Evolutionary conservation across 2,888 invertebrate genomes (phyloP), one percentile per base, ranked within the genome.

Genomic region (Cosmia trapezina): DNA sequence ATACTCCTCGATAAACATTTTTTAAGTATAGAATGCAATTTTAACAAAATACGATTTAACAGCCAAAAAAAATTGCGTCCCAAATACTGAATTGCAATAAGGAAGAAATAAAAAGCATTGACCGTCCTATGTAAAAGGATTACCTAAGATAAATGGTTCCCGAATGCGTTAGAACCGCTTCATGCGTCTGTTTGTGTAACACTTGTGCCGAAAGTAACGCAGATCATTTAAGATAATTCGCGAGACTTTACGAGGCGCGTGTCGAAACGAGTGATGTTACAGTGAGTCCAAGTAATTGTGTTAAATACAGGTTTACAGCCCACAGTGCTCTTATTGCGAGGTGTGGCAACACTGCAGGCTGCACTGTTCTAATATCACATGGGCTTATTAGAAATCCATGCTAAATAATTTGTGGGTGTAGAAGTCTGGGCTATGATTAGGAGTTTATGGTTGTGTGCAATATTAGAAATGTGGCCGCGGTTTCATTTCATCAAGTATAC

Each of bases 61-160:
- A 62, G 33, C 8, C 5, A 63, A 63, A n/a, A n/a, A 6, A 17
- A 37, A 14, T 14, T 14, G 14, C 9, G 14, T n/a, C 5, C 33
- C 9, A 33, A 63, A 63, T 19, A 33, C 9, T n/a, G 33, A 37
- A 63, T n/a, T 37, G n/a, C 51, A 60, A 70, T 33, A 41, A 53
- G 47, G 70, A 78, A 60, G 14, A 53, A 70, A 60, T 49, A 54
- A 78, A 59, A 60, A 47, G 2, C n/a, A 28, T 47, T 41, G 12
- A 33, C 11, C 43, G 53, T 70, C 41, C 28, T 9, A 8, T 14
- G 51, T 53, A 14, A 53, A 19, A 53, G 53, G 41, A 41, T 54
- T 78, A 78, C 78, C 60, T 70, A 33, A 70, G 12, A 74, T 47
- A 60, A 74, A 78, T 70, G 78, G 47, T 78, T 77, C 70, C 43